phyloP scores from a whole-genome alignment of 92 coral and sea anemone genomes.

The Palythoa caribaeorum region DNA sequence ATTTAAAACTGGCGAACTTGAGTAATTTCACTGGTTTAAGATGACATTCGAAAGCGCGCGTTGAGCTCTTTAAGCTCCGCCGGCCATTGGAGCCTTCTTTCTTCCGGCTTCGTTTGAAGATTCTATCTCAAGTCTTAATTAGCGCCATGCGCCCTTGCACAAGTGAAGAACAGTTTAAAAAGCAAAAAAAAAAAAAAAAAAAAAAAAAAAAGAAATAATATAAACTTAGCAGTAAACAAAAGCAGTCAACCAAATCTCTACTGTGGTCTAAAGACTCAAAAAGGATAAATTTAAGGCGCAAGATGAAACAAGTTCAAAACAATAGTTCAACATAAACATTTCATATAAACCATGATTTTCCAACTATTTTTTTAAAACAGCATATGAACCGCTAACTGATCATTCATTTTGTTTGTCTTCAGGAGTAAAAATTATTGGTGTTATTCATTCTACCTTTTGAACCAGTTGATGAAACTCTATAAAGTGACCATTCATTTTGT shows the following conservation, averaged over 20 bases:
- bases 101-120: constrained; percentile 22
- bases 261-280: background rate
- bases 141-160: background rate
- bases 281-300: background rate
- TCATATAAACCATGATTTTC: no score
- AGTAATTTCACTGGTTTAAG: background rate
- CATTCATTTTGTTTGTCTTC: no score
- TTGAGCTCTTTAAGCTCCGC: background rate
- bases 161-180: background rate
- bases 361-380: no score
- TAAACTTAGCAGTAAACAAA: background rate
- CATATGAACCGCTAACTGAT: no score
- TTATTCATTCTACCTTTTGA: no score
- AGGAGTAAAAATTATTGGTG: no score
- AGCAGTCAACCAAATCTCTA: background rate
- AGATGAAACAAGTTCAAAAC: background rate
- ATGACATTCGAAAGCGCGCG: background rate
- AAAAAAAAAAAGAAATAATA: background rate
- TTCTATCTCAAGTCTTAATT: constrained; percentile 28
- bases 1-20: background rate
- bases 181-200: background rate
- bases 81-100: constrained; percentile 14
- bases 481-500: no score
- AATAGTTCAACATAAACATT: background rate
- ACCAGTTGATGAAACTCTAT: no score